Evolutionary conservation across 1,140 invertebrate genomes (phyloP), one percentile per base, ranked within the genome.

Genomic region (Drosophila aff.): DNA sequence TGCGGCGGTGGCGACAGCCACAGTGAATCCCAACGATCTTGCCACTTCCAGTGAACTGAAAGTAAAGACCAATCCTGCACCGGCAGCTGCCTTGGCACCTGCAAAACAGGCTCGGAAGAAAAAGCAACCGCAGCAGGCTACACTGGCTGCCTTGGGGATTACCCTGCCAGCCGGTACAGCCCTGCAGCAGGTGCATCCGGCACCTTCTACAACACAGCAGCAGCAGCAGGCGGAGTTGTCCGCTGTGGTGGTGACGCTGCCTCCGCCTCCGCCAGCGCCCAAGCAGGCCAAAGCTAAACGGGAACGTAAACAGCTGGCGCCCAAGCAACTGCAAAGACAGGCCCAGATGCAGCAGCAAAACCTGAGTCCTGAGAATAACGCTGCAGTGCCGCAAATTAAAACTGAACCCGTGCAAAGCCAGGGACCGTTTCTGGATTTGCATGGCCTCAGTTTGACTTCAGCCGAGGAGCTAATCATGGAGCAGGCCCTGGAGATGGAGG

Each of bases 401-500:
- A 91, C 91, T 50, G 90, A 91, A 31, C 84, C 85, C 15, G 28
- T 86, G 38, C 85, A 81, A 11, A 52, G 60, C 3, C 69, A 80
- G 18, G 76, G 72, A 0, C 75, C 64, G 3, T 92, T 92, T 44
- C 38, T 83, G 1, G 91, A 92, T 63, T 21, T 92, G n/a, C 87
- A 92, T 26, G 77, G 83, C 0, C 60, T 92, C 4, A 92, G 92
- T 41, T 60, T 92, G n/a, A 92, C 91, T 0, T 92, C 92, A 4
- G 92, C 92, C n/a, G 92, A 92, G 57, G 92, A 92, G 33, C 47
- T 92, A 21, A 92, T 92, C 9, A 92, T 92, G 92, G 92, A 92
- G 47, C 92, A 92, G 47, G 92, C 92, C 2, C 64, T 92, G 5
- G 92, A 92, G 71, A 92, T 92, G 92, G 92, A 92, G 43, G 92